These are phyloP conservation scores for Anarhynchus alexandrinus DNA, from an alignment of 2,113 vertebrate species.

Conservation along the genomic window DNA sequence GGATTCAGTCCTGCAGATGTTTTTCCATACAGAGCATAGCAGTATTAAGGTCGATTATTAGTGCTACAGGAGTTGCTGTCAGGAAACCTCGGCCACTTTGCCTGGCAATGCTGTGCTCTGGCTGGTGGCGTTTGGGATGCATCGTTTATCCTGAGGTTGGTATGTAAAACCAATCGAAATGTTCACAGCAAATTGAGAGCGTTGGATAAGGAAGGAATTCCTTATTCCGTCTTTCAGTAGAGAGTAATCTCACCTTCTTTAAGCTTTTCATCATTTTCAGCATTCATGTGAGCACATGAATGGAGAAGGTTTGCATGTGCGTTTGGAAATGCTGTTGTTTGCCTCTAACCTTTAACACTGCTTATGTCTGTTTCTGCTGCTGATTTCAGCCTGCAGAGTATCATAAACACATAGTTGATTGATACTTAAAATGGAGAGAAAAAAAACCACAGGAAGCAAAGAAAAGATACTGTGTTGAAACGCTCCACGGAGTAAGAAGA, in stretches of 20 bases:
- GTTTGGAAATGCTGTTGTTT: neutral
- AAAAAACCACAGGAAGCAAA: neutral
- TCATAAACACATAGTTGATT: neutral
- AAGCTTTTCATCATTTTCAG: neutral
- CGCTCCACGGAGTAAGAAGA: neutral
- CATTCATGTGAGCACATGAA: fast-evolving
- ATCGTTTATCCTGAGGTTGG: neutral
- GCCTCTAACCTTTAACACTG: neutral
- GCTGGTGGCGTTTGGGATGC: neutral
- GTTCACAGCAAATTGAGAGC: neutral
- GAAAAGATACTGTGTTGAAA: slow-evolving; percentile 15
- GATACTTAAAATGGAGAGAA: neutral
- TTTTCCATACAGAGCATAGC: neutral
- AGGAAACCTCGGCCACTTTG: neutral
- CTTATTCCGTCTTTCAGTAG: neutral
- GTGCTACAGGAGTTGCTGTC: neutral
- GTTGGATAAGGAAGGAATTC: neutral
- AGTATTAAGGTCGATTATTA: neutral
- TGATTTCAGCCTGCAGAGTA: neutral
- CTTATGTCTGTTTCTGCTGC: neutral
- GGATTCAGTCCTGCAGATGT: neutral
- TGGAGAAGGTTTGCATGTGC: neutral
- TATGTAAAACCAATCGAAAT: neutral
- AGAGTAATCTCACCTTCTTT: neutral
- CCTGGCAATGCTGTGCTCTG: neutral